phyloP scores from a whole-genome alignment of 2,113 vertebrate genomes.

The Salvator merianae region DNA sequence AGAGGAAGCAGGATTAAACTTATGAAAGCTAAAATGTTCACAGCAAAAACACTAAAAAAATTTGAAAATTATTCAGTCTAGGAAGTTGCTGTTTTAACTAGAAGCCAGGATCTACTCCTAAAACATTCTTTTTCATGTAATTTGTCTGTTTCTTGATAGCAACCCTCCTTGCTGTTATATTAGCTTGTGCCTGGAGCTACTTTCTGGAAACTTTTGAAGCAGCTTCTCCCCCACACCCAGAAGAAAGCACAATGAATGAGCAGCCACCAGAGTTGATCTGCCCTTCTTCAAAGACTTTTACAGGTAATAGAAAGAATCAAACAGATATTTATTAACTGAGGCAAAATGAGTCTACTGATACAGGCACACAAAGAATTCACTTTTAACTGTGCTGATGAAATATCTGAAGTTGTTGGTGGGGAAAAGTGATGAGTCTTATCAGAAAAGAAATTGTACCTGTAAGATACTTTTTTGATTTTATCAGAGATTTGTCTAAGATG shows the following conservation, averaged over 20 bases:
- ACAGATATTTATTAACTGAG: conserved; percentile 19
- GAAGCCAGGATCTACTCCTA: background rate
- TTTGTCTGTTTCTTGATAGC: background rate
- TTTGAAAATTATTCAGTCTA: background rate
- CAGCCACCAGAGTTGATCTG: conserved; percentile 1
- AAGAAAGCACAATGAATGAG: background rate
- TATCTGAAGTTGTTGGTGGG: background rate
- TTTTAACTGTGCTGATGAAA: background rate
- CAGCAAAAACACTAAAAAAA: background rate
- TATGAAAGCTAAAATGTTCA: background rate
- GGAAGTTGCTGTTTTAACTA: background rate
- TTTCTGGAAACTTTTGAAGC: conserved; percentile 19
- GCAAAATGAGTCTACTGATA: conserved; percentile 11
- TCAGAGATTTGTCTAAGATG: background rate
- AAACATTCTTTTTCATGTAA: background rate
- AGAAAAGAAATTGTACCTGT: background rate
- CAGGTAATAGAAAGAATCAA: conserved; percentile 18
- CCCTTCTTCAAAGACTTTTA: conserved; percentile 5
- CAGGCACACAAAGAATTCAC: background rate
- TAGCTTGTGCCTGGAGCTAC: background rate
- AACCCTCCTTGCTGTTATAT: background rate
- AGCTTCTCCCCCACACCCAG: background rate
- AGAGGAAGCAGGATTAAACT: background rate
- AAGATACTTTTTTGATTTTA: background rate
- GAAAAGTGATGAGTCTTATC: background rate